Percentiles rank a stretch among this genome's conserved stretches.
Conservation (phyloP, 2,888 invertebrate species). For the Steinernema scapterisci region DNA sequence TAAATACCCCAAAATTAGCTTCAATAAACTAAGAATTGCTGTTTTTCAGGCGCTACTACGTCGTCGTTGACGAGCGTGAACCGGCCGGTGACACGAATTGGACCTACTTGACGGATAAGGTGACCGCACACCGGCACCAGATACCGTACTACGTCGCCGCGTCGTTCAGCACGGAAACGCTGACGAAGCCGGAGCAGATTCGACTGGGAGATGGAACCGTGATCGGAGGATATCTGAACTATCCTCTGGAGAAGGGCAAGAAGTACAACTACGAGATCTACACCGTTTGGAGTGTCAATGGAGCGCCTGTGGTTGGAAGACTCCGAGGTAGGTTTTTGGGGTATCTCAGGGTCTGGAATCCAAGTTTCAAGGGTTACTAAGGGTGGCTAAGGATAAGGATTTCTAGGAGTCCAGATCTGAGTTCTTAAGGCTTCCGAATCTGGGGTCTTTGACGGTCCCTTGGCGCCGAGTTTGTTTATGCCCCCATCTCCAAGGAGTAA, state of each 20-base stretch:
- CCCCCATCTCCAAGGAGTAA: background rate
- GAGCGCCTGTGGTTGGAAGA: constrained; percentile 63
- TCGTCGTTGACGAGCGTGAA: constrained; percentile 67
- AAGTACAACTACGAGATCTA: constrained; percentile 67
- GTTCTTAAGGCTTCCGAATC: too few species aligned
- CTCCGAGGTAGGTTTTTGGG: constrained; percentile 54
- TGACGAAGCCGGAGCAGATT: constrained; percentile 57
- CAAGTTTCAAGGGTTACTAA: too few species aligned
- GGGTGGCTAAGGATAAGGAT: too few species aligned
- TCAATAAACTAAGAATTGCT: background rate
- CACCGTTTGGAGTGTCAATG: constrained; percentile 64
- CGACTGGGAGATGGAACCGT: constrained; percentile 66
- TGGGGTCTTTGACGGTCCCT: too few species aligned
- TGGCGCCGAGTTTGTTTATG: background rate
- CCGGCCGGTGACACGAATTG: constrained; percentile 67
- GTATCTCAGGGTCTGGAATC: too few species aligned
- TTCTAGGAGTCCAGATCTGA: too few species aligned
- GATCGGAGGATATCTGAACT: constrained; percentile 67
- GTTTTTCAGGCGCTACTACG: constrained; percentile 64
- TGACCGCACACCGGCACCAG: constrained; percentile 62
- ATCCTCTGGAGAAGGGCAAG: constrained; percentile 65
- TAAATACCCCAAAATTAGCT: background rate
- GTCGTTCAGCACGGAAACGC: constrained; percentile 65
- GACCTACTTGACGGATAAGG: constrained; percentile 66
- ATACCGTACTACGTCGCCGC: constrained; percentile 67